Percentiles rank a stretch among this genome's conserved stretches.
Conservation (phyloP, 2,888 invertebrate species). For the Blomia tropicalis region DNA sequence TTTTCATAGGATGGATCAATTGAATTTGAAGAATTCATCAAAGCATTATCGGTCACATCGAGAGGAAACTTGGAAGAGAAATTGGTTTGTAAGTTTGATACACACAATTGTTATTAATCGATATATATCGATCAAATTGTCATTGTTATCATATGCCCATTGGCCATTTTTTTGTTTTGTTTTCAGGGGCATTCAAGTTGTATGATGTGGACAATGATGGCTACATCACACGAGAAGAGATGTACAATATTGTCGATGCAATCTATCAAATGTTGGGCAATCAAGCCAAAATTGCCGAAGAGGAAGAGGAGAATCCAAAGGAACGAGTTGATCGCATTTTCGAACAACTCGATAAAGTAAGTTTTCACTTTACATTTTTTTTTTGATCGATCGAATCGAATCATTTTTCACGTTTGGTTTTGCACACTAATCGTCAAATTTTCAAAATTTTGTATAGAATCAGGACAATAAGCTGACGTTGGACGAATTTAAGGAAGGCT, state of each 20-base stretch:
- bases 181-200: constrained; percentile 39
- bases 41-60: constrained; percentile 93
- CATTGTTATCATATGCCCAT: neutral
- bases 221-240: constrained; percentile 39
- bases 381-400: neutral
- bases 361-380: constrained; percentile 5
- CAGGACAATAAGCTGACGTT: constrained; percentile 87
- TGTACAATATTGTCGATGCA: constrained; percentile 40
- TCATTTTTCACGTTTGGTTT: neutral
- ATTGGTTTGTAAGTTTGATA: constrained; percentile 72
- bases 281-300: constrained; percentile 33
- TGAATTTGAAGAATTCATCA: constrained; percentile 96
- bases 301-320: constrained; percentile 42
- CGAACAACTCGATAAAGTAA: constrained; percentile 81
- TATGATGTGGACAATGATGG: constrained; percentile 41
- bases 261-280: constrained; percentile 42
- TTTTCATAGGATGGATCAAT: constrained; percentile 79
- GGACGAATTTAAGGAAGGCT: constrained; percentile 91
- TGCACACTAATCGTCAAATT: too few species aligned
- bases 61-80: constrained; percentile 95
- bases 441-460: too few species aligned
- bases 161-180: neutral
- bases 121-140: neutral
- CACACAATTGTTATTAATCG: neutral
- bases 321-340: constrained; percentile 96